These are phyloP conservation scores for Triplophysa dalaica DNA, from an alignment of 2,113 vertebrate species.

Conservation along the genomic window DNA sequence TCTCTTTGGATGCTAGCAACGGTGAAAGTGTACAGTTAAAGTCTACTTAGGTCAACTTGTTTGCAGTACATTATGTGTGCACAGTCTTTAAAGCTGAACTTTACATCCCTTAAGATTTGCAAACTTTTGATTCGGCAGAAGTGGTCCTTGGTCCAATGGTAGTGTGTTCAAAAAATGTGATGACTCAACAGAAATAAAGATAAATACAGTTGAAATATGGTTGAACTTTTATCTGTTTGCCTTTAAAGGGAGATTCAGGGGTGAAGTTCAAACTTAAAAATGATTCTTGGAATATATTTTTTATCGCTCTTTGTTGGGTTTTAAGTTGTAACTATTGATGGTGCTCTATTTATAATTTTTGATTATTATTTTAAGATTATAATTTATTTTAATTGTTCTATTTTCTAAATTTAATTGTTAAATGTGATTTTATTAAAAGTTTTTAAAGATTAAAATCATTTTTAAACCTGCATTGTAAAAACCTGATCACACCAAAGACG, in stretches of 20 bases:
- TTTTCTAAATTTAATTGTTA: no score
- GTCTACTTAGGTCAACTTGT: no score
- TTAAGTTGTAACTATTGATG: background rate
- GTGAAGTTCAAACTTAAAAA: background rate
- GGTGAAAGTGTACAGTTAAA: background rate
- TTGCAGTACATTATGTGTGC: slow-evolving; percentile 3
- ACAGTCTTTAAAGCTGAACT: no score
- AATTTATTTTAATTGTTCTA: no score
- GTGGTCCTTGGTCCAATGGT: background rate
- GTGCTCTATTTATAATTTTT: no score
- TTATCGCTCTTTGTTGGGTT: background rate
- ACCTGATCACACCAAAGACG: no score
- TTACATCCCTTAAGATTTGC: background rate
- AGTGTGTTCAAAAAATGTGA: background rate
- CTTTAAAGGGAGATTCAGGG: background rate
- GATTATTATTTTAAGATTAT: no score
- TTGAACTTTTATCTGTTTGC: background rate
- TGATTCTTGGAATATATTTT: background rate
- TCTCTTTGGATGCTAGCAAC: background rate
- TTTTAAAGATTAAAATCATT: no score
- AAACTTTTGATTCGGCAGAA: background rate
- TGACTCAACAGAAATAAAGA: background rate
- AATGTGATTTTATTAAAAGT: no score
- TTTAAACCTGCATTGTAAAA: no score
- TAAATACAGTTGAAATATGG: background rate